Evolutionary conservation across 1,140 invertebrate genomes (phyloP).

Genomic region (Ooceraea biroi): DNA sequence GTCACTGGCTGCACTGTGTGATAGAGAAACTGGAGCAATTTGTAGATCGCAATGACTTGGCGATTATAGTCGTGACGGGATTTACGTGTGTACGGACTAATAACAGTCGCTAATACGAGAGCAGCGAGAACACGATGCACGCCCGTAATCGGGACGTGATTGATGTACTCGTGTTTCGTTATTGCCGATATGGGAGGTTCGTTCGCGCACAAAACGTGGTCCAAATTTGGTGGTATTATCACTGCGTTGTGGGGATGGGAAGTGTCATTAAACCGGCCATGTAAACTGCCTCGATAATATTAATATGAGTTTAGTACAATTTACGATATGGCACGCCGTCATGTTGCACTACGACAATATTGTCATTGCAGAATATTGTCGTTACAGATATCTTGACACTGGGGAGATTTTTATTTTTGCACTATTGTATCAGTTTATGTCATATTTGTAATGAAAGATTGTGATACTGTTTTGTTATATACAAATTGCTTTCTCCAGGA

Average conservation of each 20-base stretch:
- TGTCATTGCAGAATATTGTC: no score
- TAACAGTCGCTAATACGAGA: slow-evolving; percentile 24
- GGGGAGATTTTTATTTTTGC: no score
- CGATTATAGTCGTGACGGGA: slow-evolving; percentile 28
- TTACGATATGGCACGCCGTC: background rate
- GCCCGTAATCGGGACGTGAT: slow-evolving; percentile 32
- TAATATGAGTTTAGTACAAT: background rate
- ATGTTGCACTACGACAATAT: no score
- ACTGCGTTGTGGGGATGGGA: background rate
- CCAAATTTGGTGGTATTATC: background rate
- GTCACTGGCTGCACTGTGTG: background rate
- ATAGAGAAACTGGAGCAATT: slow-evolving; percentile 43
- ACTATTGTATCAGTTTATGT: background rate
- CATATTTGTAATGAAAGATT: background rate
- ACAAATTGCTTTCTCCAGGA: no score
- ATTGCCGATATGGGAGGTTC: slow-evolving; percentile 11
- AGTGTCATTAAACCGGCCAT: background rate
- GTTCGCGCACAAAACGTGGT: background rate
- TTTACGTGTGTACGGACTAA: slow-evolving; percentile 39
- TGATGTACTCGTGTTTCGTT: slow-evolving; percentile 27
- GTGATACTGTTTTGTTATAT: background rate
- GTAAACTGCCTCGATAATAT: background rate
- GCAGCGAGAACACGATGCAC: background rate
- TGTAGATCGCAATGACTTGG: slow-evolving; percentile 16
- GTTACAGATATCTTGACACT: no score